Evolutionary conservation across 2,113 vertebrate species (phyloP), one percentile per base, ranked within the genome.

Genomic region (Eulemur rufifrons): DNA sequence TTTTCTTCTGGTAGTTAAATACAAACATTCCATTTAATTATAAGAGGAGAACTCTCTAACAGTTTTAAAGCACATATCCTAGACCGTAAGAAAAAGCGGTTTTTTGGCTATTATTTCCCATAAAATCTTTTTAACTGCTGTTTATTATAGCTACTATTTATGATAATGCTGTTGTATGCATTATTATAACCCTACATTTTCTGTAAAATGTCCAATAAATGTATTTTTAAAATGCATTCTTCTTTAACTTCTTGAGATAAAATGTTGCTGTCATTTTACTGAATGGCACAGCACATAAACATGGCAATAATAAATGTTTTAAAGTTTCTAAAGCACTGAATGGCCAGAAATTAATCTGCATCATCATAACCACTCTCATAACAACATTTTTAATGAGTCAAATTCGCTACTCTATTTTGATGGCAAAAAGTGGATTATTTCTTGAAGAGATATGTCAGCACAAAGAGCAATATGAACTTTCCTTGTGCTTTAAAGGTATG

Each of bases 201-300:
- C 61, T 89, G 76, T 90, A 93, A 96, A 96, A 97, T 97, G 86
- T 61, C 56, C 94, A 98, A 97, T 96, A 97, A 97, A 96, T 97
- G 95, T 94, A 93, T 94, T 96, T 97, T 97, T 45, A 77, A 97
- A 97, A 96, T 96, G n/a, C 81, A 85, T 97, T 97, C 69, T 95
- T 96, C 73, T 90, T 83, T 97, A 97, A 97, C 89, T 95, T 94
- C 89, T 96, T 90, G 80, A 97, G 89, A 97, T 97, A 97, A 98
- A 98, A 97, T 74, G 95, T 92, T 94, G 80, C 84, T 95, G 95
- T 97, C 95, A 95, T 96, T 98, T 95, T 89, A 81, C 64, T 76
- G 66, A 97, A 88, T 9, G 63, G 81, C 61, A 80, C 54, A 82
- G 91, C 89, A 87, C 54, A 98, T 96, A 96, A 97, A 95, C 64